Evolutionary conservation across 2,888 invertebrate species (phyloP).

Genomic region (Spisula solida): DNA sequence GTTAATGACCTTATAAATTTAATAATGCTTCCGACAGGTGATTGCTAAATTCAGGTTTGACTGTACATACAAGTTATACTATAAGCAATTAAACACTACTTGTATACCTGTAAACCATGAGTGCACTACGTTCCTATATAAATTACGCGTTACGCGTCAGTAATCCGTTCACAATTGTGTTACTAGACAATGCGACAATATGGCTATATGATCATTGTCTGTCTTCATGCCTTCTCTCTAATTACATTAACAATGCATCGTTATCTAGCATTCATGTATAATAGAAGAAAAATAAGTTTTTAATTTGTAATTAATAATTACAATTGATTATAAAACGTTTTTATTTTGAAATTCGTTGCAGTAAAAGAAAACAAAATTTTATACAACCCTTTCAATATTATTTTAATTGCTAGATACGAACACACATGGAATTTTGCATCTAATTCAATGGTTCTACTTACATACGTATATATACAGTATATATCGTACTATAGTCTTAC

Average conservation of each 20-base stretch:
- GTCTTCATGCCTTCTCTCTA: background rate
- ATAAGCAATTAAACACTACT: too few relatives aligned
- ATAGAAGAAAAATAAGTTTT: background rate
- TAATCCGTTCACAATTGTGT: background rate
- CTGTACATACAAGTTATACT: too few relatives aligned
- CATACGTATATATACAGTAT: too few relatives aligned
- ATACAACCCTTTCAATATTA: background rate
- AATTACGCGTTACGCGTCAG: background rate
- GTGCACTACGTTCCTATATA: too few relatives aligned
- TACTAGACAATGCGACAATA: background rate
- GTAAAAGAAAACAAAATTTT: background rate
- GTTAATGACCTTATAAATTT: too few relatives aligned
- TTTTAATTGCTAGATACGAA: background rate
- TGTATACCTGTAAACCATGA: too few relatives aligned
- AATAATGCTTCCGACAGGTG: too few relatives aligned
- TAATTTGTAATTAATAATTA: too few relatives aligned
- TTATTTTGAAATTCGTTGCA: background rate
- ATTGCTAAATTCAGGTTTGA: too few relatives aligned
- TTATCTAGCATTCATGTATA: background rate
- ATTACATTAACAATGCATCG: background rate
- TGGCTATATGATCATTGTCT: background rate
- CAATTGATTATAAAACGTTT: background rate
- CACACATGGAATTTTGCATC: too few relatives aligned
- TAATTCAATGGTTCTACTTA: too few relatives aligned
- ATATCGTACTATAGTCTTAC: too few relatives aligned